Evolutionary conservation across 2,888 invertebrate genomes (phyloP).

Genomic region (Habroteleia sp.): DNA sequence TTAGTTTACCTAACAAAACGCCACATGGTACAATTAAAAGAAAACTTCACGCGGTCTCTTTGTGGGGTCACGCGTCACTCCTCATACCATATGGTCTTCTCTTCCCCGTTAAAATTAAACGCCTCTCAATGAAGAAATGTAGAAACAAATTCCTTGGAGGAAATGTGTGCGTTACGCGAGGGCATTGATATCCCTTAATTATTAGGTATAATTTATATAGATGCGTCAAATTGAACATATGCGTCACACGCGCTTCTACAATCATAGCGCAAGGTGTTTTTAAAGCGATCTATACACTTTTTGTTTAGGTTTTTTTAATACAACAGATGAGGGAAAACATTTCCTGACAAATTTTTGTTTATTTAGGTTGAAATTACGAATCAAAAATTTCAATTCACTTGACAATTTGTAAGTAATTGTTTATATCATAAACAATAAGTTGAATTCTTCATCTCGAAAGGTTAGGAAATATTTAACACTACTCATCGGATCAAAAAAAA

Average conservation of each 20-base stretch:
- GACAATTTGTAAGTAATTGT: no score
- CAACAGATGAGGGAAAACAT: no score
- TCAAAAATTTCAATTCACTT: no score
- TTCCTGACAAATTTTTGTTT: no score
- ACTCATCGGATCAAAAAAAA: no score
- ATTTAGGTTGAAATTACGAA: no score
- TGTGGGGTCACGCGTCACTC: conserved; percentile 72
- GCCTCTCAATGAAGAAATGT: conserved; percentile 14
- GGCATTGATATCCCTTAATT: conserved; percentile 33
- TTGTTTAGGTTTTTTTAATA: conserved; percentile 8
- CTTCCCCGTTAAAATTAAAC: conserved; percentile 41
- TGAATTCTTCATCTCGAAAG: no score
- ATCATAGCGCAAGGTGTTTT: conserved; percentile 18
- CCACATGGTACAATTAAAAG: conserved; percentile 80
- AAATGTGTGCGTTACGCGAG: conserved; percentile 14
- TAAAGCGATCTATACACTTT: neutral
- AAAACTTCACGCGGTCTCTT: conserved; percentile 70
- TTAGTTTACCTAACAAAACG: conserved; percentile 59
- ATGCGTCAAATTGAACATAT: conserved; percentile 32
- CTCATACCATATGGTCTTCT: conserved; percentile 72
- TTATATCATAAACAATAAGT: no score
- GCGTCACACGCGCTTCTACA: conserved; percentile 25
- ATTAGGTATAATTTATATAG: conserved; percentile 10
- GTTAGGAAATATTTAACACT: no score
- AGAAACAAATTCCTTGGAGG: conserved; percentile 2